Conservation (phyloP, 2,797 vertebrate species). For the Cuniculus paca region DNA sequence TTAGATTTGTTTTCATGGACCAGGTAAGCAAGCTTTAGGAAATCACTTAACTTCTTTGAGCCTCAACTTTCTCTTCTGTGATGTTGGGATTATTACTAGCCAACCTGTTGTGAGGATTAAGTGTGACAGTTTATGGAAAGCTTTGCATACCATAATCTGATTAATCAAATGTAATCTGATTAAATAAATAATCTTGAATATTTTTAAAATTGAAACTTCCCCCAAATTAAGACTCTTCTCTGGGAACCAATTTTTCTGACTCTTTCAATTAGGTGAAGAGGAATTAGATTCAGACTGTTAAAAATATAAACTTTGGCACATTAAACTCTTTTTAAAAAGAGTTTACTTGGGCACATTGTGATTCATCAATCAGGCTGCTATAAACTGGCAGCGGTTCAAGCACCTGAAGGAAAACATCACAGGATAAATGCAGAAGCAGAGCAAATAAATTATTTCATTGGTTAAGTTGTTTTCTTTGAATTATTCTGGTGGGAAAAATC, state of each 20-base stretch:
- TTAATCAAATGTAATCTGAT: not conserved
- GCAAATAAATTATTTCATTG: not conserved
- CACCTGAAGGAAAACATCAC: not conserved
- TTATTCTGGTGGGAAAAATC: not conserved
- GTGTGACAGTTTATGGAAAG: not conserved
- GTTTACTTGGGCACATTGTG: not conserved
- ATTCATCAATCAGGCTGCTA: not conserved
- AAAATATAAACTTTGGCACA: not conserved
- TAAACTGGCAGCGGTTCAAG: not conserved
- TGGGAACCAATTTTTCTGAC: not conserved
- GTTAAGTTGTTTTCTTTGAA: not conserved
- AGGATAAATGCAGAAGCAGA: not conserved
- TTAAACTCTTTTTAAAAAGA: not conserved
- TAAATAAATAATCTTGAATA: not conserved
- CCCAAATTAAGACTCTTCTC: not conserved
- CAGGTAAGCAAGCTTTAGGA: not conserved
- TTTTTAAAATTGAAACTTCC: constrained; percentile 1
- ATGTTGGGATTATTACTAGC: not conserved
- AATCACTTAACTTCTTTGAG: not conserved
- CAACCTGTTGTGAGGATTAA: not conserved
- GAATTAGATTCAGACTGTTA: not conserved
- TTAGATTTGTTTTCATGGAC: not conserved
- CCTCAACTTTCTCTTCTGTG: constrained; percentile 27
- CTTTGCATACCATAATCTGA: not conserved
- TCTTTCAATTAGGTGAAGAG: not conserved